Percentiles rank a stretch among this genome's conserved stretches.
Evolutionary conservation across 2,797 vertebrate species (phyloP).

Genomic region (Arnoldichthys spilopterus): DNA sequence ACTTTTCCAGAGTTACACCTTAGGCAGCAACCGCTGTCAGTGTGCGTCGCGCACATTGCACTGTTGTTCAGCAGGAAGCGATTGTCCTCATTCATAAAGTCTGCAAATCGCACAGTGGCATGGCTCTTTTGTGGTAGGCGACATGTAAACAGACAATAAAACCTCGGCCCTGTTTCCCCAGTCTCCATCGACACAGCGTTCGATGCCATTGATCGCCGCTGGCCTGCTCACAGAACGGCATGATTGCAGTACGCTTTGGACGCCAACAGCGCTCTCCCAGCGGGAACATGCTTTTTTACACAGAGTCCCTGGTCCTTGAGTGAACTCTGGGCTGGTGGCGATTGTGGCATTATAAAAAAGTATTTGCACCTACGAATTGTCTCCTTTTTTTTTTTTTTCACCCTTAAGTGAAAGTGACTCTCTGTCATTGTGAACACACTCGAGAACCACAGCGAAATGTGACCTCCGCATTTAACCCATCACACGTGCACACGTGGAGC

Average conservation of each 20-base stretch:
- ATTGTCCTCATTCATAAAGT: neutral
- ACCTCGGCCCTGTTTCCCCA: neutral
- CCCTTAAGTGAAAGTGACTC: too few relatives aligned
- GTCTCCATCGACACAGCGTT: conserved; percentile 37
- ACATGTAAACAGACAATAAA: conserved; percentile 27
- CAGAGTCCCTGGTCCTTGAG: neutral
- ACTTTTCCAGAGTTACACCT: too few relatives aligned
- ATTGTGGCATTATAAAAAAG: too few relatives aligned
- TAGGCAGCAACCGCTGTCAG: neutral
- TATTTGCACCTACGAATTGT: too few relatives aligned
- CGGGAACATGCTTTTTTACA: neutral
- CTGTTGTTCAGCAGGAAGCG: neutral
- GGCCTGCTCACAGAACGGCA: conserved; percentile 20
- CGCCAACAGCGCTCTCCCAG: neutral
- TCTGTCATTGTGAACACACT: too few relatives aligned
- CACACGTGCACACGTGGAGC: neutral
- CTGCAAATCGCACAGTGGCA: neutral
- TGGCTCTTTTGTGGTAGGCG: neutral
- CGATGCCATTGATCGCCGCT: conserved; percentile 39
- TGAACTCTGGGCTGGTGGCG: neutral
- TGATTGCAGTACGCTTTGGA: conserved; percentile 37
- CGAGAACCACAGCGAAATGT: too few relatives aligned
- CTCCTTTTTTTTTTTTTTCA: too few relatives aligned
- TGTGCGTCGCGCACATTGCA: neutral
- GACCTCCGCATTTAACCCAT: neutral